Evolutionary conservation across 2,797 vertebrate species (phyloP).

Genomic region (Dipus sagitta): DNA sequence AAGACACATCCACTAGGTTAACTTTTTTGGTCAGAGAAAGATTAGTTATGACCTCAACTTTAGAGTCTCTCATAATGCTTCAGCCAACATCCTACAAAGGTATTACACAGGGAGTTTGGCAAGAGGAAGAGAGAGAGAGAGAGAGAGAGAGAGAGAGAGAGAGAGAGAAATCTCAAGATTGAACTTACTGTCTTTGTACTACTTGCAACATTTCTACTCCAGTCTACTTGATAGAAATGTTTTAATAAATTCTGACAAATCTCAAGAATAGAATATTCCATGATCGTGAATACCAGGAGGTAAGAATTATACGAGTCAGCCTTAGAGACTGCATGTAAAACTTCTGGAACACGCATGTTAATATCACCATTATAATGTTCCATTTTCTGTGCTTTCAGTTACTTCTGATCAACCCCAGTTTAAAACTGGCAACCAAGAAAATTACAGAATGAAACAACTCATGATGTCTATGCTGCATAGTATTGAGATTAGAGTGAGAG

Average conservation of each 20-base stretch:
- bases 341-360: not conserved
- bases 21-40: not conserved
- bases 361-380: not conserved
- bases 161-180: not conserved
- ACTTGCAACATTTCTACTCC: not conserved
- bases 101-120: not conserved
- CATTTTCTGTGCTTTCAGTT: not conserved
- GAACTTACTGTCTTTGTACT: not conserved
- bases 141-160: not conserved
- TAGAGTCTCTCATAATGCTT: not conserved
- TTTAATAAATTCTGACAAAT: not conserved
- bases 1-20: not conserved
- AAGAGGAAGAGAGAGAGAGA: not conserved
- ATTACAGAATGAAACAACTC: not conserved
- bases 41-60: not conserved
- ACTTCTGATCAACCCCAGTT: too few species aligned
- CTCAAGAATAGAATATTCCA: not conserved
- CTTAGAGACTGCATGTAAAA: not conserved
- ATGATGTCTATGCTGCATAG: not conserved
- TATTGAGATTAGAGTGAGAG: not conserved
- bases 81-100: not conserved
- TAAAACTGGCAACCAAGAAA: not conserved
- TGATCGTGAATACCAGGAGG: not conserved
- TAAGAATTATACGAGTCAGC: not conserved
- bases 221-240: not conserved